phyloP scores from a whole-genome alignment of 2,888 invertebrate species.

The Caenorhabditis japonica region DNA sequence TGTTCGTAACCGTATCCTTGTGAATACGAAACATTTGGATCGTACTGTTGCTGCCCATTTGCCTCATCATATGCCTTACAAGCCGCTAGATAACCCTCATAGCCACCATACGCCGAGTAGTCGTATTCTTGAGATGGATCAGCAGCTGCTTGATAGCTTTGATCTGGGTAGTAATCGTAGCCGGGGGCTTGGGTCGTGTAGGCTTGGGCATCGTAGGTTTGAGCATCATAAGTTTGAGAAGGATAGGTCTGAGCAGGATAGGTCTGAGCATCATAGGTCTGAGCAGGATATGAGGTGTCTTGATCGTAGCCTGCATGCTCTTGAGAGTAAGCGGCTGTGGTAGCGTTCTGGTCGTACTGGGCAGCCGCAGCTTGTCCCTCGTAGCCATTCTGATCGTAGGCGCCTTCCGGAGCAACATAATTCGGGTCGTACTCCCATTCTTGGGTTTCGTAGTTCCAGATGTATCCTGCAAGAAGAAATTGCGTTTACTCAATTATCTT shows the following conservation, averaged over 20 bases:
- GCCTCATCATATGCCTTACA: constrained; percentile 47
- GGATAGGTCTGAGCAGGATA: too few relatives aligned
- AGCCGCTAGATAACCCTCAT: constrained; percentile 50
- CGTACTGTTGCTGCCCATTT: constrained; percentile 2
- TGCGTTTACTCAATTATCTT: too few relatives aligned
- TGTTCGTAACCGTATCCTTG: constrained; percentile 41
- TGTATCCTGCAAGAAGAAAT: constrained; percentile 54
- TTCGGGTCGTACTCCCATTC: constrained; percentile 64
- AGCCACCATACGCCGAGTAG: constrained; percentile 57
- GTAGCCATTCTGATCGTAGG: constrained; percentile 12
- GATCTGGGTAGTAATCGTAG: neutral
- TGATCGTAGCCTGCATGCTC: constrained; percentile 56
- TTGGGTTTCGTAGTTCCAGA: constrained; percentile 66
- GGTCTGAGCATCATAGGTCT: constrained; percentile 20
- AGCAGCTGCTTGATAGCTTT: constrained; percentile 30
- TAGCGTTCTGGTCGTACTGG: constrained; percentile 46
- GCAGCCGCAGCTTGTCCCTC: constrained; percentile 40
- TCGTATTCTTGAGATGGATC: constrained; percentile 52
- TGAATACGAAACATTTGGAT: constrained; percentile 9
- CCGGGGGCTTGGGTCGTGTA: constrained; percentile 1
- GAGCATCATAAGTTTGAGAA: constrained; percentile 32
- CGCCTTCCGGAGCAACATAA: constrained; percentile 52
- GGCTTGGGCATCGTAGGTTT: constrained; percentile 27
- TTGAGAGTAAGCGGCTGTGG: constrained; percentile 24
- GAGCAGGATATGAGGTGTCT: neutral